Percentiles rank a stretch among this genome's conserved stretches.
phyloP scores from a whole-genome alignment of 2,888 invertebrate species.

The Spodoptera exigua region DNA sequence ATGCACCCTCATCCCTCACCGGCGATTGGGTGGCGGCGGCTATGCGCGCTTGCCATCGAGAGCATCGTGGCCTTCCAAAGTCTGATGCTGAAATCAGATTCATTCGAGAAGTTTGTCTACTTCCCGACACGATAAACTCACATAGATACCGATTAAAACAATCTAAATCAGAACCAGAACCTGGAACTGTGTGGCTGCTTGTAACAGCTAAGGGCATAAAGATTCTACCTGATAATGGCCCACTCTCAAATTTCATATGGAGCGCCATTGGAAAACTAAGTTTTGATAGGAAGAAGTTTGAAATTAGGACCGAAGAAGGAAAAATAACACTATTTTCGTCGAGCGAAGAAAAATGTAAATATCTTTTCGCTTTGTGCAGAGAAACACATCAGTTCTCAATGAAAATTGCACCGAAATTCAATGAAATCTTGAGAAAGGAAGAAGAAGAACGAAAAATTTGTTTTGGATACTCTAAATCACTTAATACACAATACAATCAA shows the following conservation, averaged over 20 bases:
- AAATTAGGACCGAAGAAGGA: slow-evolving; percentile 96
- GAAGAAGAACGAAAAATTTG: slow-evolving; percentile 93
- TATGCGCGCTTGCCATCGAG: slow-evolving; percentile 94
- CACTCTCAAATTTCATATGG: slow-evolving; percentile 96
- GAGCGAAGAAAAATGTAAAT: slow-evolving; percentile 98
- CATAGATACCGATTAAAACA: slow-evolving; percentile 95
- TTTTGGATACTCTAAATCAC: slow-evolving; percentile 92
- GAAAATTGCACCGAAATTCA: slow-evolving; percentile 95
- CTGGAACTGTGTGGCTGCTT: slow-evolving; percentile 95
- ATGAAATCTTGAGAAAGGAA: slow-evolving; percentile 94
- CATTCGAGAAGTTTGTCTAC: slow-evolving; percentile 95
- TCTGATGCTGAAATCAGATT: slow-evolving; percentile 96
- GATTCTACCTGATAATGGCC: slow-evolving; percentile 92
- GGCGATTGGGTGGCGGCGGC: slow-evolving; percentile 90
- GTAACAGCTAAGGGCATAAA: slow-evolving; percentile 97
- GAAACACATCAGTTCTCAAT: slow-evolving; percentile 98
- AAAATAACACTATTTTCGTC: slow-evolving; percentile 96
- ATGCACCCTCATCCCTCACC: slow-evolving; percentile 92
- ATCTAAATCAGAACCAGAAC: slow-evolving; percentile 92
- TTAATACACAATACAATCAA: slow-evolving; percentile 90
- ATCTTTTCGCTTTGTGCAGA: slow-evolving; percentile 95
- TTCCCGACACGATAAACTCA: slow-evolving; percentile 96
- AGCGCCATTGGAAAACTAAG: slow-evolving; percentile 98
- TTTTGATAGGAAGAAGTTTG: slow-evolving; percentile 99
- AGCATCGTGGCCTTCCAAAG: slow-evolving; percentile 93